Base-by-base conservation (phyloP, 92 coral and sea anemone genomes). In the Actinernus sp. region DNA sequence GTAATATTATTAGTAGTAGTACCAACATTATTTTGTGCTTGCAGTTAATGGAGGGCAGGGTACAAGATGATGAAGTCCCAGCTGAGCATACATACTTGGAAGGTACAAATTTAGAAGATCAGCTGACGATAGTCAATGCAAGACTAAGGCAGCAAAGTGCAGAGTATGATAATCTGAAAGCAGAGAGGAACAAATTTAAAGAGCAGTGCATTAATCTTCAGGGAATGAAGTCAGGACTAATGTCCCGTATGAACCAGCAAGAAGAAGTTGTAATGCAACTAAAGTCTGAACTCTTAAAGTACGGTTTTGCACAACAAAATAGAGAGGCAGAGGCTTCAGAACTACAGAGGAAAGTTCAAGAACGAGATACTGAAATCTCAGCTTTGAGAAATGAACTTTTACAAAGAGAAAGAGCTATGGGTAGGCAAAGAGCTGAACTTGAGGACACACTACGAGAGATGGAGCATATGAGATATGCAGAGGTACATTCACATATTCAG, bases 201-300 rank as follows among this genome's bases (percentile, higher is more conserved):
- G 97, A 95, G 63, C 95, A 91, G 10, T 91, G 97, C 19, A 69
- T 95, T 26, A 91, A 82, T 49, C 69, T 95, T 13, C 97, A 87
- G 48, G 99, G 89, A 39, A 21, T 62, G 34, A 95, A 95, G 61
- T 68, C 93, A 27, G 99, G 99, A 21, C 63, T 95, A 43, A 64
- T 73, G 45, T 91, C 92, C 3, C 90, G 99, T 34, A 63, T 95
- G 54, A 68, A 89, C 28, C 97, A 79, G 26, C 97, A 95, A 41
- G 99, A 95, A 48, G 96, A 91, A 38, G 64, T 69, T 9, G 87
- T 95, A 32, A 95, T 95, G 99, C 97, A 95, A 50, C 75, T 91
- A 17, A 93, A 95, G 38, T 86, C 97, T 11, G 97, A 87, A 55
- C 76, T 92, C 0, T 58, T 95, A 39, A 91, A 95, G 72, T 90